Percentiles rank a stretch among this genome's conserved stretches.
phyloP scores from a whole-genome alignment of 2,797 vertebrate genomes.

The Tragelaphus eurycerus region DNA sequence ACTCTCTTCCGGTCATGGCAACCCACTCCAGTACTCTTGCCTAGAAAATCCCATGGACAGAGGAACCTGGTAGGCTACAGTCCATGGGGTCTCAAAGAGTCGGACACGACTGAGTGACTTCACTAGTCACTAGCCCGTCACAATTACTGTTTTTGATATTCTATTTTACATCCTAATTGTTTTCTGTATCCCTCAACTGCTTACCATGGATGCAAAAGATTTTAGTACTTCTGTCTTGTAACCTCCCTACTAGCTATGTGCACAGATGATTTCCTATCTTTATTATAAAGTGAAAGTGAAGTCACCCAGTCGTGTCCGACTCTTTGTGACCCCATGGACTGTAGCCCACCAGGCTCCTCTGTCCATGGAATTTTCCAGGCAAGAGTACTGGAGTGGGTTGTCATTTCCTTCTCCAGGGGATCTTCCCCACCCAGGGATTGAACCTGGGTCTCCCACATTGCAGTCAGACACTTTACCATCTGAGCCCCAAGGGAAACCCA shows the following conservation, averaged over 20 bases:
- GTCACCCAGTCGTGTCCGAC: rapidly evolving
- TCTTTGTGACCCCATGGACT: neutral
- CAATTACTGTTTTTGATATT: neutral
- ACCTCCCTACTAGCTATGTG: neutral
- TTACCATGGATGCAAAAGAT: neutral
- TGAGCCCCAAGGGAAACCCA: neutral
- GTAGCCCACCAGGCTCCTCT: neutral
- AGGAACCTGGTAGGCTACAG: too few relatives aligned
- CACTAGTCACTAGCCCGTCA: too few relatives aligned
- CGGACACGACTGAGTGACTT: too few relatives aligned
- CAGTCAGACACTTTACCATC: neutral
- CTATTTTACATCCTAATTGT: neutral
- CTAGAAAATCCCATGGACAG: too few relatives aligned
- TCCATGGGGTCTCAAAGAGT: too few relatives aligned
- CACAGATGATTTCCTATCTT: neutral
- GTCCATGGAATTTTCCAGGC: neutral
- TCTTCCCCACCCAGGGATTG: neutral
- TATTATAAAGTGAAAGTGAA: neutral
- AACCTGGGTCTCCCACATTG: neutral
- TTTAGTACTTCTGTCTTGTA: neutral
- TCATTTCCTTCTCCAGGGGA: neutral
- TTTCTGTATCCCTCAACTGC: neutral
- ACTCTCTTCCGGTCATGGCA: neutral
- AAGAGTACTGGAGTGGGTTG: neutral
- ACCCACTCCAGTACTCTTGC: too few relatives aligned